Evolutionary conservation across 2,113 vertebrate genomes (phyloP), one percentile per base, ranked within the genome.

Genomic region (Ciconia maguari): DNA sequence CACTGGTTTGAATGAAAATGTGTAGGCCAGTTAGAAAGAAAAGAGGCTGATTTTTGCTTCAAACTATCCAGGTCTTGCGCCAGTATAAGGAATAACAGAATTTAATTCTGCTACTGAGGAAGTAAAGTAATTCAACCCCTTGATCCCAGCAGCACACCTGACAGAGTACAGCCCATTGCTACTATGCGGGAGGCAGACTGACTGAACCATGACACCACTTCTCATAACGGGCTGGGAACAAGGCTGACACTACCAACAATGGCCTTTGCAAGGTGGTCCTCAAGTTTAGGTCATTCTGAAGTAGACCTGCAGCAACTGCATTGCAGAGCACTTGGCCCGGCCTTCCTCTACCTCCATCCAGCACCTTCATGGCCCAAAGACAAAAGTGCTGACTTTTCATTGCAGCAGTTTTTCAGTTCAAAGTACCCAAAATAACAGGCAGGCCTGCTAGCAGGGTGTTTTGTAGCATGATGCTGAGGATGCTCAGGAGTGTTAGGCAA

Each of bases 111-210:
- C 27, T 34, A 13, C 41, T 38, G 3, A 4, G 38, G 38, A 15
- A 65, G 46, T 8, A 9, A 54, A 65, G 27, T 21, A 30, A 7
- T 70, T 76, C 38, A 52, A 8, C 6, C 5, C 18, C 26, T 41
- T 7, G 69, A n/a, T 34, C 22, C 38, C 55, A 64, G 55, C 55
- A 70, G 49, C 7, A 22, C 36, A 21, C 24, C 42, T 48, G 27
- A 16, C 3, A 30, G 52, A 49, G 36, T 15, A 25, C 13, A 46
- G 51, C n/a, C 69, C 16, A 7, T 16, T 16, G 34, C 22, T 42
- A 4, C 61, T 32, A 2, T 0, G 2, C 0, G 2, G 48, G 46
- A 77, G 46, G 38, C 26, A 42, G 71, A 41, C 0, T 29, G 60
- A 17, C 30, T 6, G 27, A 64, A 38, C 57, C 36, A 2, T 22